These are phyloP conservation scores for Sturnus vulgaris DNA, from an alignment of 2,113 vertebrate genomes.

Conservation along the genomic window DNA sequence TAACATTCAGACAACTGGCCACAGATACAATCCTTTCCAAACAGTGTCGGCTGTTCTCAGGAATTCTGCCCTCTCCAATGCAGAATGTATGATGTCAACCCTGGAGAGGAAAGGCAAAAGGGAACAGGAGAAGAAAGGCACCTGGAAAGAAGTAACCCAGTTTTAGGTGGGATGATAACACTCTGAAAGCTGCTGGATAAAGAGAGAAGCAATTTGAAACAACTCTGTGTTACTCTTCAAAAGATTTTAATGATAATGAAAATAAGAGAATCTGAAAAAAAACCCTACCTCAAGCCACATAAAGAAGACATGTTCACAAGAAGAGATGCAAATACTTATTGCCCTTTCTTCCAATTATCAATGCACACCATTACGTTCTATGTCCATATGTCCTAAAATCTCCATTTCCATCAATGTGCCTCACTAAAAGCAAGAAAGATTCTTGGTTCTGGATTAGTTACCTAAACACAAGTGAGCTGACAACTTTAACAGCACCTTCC, in stretches of 20 bases:
- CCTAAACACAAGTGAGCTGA: background rate
- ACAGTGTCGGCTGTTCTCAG: background rate
- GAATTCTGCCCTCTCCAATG: background rate
- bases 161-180: background rate
- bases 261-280: background rate
- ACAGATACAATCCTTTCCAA: background rate
- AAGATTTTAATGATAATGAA: background rate
- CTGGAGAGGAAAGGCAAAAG: background rate
- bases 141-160: background rate
- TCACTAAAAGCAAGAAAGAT: background rate
- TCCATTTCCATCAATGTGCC: accelerated
- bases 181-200: background rate
- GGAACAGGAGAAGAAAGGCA: background rate
- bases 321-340: background rate
- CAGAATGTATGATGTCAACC: background rate
- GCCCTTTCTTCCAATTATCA: background rate
- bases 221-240: background rate
- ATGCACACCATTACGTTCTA: background rate
- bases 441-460: background rate
- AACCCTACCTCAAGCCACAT: background rate
- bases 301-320: background rate
- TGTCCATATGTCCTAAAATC: background rate
- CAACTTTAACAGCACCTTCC: background rate
- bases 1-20: background rate
- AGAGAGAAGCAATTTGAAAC: background rate